Base-by-base conservation (phyloP, 2,113 vertebrate genomes). In the Paraplagusia blochii region DNA sequence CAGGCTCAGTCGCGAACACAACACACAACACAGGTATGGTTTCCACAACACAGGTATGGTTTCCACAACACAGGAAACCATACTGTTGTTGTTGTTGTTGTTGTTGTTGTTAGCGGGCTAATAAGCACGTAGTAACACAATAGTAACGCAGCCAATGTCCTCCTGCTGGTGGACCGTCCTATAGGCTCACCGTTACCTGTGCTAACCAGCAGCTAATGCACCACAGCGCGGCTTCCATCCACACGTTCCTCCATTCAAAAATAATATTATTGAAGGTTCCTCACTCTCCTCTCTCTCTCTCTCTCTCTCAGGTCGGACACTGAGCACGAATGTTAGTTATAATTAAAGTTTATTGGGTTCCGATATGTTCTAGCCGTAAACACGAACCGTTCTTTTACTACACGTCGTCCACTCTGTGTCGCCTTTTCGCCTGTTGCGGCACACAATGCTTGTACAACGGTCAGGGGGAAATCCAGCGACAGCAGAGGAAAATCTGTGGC, bases 61-160 rank as follows among this genome's bases (percentile, higher is more conserved):
- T n/a, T n/a, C n/a, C n/a, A n/a, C n/a, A n/a, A 4, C 22, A 29
- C 22, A 29, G 22, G 22, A 29, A 29, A 29, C 22, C 22, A 29
- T 6, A 29, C 22, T 29, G 22, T 29, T 29, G 22, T 29, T 29
- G 6, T 29, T 4, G n/a, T n/a, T n/a, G n/a, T n/a, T n/a, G n/a
- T n/a, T 29, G 22, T 29, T 29, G 22, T 29, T 29, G 6, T 29
- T 4, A 29, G 6, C 22, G 22, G 22, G 22, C 22, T 4, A 29
- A 29, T 29, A 29, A 29, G 6, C 22, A 6, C 6, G 22, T 29
- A 29, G 22, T 29, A 29, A 29, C 22, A 29, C 22, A 29, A 11
- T 34, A 5, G 1, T 0, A 1, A 0, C 0, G 1, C 34, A 14
- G 15, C 4, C 9, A 7, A 3, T 1, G 17, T 10, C 11, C 8